A percentile compares a stretch with the other conserved stretches of the same genome.
Evolutionary conservation across 2,888 invertebrate species (phyloP).

Genomic region (Adineta ricciae): DNA sequence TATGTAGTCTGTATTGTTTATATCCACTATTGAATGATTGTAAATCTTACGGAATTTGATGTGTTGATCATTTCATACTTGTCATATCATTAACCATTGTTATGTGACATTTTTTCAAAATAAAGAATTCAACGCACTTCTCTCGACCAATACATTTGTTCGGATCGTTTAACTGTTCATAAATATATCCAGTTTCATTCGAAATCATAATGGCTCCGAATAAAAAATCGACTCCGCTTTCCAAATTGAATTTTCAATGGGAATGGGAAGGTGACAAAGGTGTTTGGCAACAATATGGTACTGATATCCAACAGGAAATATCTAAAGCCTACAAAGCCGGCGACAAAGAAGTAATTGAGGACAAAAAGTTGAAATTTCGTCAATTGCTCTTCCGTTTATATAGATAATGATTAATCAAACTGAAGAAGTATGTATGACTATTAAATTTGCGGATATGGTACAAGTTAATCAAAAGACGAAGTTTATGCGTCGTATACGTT

Average conservation of each 20-base stretch:
- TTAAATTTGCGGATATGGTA: not conserved
- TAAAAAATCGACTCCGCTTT: not conserved
- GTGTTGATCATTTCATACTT: not conserved
- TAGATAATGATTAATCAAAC: not conserved
- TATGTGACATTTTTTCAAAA: not conserved
- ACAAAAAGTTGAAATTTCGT: no score
- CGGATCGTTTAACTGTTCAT: no score
- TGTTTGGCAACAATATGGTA: not conserved
- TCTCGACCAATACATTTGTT: no score
- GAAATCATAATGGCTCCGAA: not conserved
- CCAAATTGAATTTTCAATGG: not conserved
- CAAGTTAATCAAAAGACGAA: slow-evolving; percentile 4
- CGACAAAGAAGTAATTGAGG: not conserved
- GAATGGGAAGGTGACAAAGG: slow-evolving; percentile 16
- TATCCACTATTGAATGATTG: no score
- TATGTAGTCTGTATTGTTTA: no score
- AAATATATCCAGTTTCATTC: not conserved
- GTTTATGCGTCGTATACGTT: not conserved
- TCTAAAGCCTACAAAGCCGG: not conserved
- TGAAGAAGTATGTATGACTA: not conserved
- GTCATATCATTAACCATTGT: not conserved
- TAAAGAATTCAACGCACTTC: no score
- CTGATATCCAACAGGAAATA: not conserved
- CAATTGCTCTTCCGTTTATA: not conserved
- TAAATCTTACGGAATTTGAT: no score